Evolutionary conservation across 2,888 invertebrate species (phyloP), one percentile per base, ranked within the genome.

Genomic region (Acanthosepion lycidas): DNA sequence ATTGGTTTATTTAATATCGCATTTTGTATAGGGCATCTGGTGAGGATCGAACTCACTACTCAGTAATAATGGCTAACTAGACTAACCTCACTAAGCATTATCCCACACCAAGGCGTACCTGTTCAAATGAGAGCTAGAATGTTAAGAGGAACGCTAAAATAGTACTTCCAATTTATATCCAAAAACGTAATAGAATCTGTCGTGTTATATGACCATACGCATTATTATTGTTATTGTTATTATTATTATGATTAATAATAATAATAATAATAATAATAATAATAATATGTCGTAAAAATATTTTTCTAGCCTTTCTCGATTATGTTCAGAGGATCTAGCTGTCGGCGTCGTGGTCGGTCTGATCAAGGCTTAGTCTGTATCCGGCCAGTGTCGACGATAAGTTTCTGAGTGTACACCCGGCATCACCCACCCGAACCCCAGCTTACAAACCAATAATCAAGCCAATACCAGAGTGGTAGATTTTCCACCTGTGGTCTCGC

Each of bases 331-430:
- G 20, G 55, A 15, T 15, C 55, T 55, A 18, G 78, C 28, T 78
- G 78, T 78, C 78, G 78, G 78, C 78, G 78, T 78, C 78, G 78
- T 78, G 78, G 78, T 78, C 78, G 78, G 78, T 78, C 78, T 78
- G 78, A 78, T 78, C 78, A 78, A 78, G 78, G 78, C 78, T 78
- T 15, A 78, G 78, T 18, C 78, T 6, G 78, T 78, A 78, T 78
- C 78, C 78, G 78, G 78, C 78, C 26, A 26, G 64, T 23, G 64
- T 64, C 8, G 64, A 26, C 26, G 64, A 64, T 64, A 64, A 26
- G 26, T 64, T 64, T 64, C 64, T 64, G 26, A 64, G 26, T 64
- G 64, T 64, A 64, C 64, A 26, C 28, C 64, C 64, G 8, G 64
- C n/a, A n/a, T n/a, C 28, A 78, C 78, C 9, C 55, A 18, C 55